Conservation (phyloP, 2,888 invertebrate species). For the Chymomyza fuscimana region DNA sequence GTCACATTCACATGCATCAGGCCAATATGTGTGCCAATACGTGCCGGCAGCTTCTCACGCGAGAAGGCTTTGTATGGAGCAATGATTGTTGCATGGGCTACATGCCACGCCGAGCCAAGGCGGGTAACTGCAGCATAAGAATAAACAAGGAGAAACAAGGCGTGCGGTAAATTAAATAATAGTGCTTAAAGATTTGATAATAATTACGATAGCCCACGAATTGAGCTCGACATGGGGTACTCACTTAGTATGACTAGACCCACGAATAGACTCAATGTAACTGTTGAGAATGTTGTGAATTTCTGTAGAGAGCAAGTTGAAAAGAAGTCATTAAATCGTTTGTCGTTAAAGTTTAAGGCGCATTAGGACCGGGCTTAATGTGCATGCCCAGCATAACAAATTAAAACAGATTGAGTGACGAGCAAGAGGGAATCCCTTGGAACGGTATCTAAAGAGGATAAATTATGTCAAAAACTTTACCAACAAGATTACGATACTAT, state of each 20-base stretch:
- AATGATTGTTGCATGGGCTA: conserved; percentile 88
- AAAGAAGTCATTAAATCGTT: neutral
- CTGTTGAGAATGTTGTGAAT: conserved; percentile 94
- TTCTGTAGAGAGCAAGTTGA: conserved; percentile 82
- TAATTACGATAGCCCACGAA: conserved; percentile 1
- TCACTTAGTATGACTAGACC: conserved; percentile 96
- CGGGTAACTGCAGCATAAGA: conserved; percentile 86
- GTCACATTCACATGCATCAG: conserved; percentile 97
- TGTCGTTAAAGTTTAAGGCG: neutral
- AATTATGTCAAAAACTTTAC: too few species aligned
- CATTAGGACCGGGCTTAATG: too few species aligned
- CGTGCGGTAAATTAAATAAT: conserved; percentile 17
- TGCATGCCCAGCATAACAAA: too few species aligned
- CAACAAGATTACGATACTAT: too few species aligned
- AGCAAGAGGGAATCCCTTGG: too few species aligned
- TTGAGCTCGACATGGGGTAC: conserved; percentile 71
- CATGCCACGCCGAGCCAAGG: conserved; percentile 96
- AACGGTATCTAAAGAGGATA: too few species aligned
- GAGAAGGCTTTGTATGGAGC: conserved; percentile 96
- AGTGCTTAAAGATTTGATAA: conserved; percentile 4
- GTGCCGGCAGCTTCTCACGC: conserved; percentile 90
- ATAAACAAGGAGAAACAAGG: conserved; percentile 53
- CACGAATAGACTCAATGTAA: conserved; percentile 94
- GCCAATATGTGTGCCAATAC: conserved; percentile 95
- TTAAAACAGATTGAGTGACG: too few species aligned